Evolutionary conservation across 2,113 vertebrate genomes (phyloP).

Genomic region (Psephotus haematonotus): DNA sequence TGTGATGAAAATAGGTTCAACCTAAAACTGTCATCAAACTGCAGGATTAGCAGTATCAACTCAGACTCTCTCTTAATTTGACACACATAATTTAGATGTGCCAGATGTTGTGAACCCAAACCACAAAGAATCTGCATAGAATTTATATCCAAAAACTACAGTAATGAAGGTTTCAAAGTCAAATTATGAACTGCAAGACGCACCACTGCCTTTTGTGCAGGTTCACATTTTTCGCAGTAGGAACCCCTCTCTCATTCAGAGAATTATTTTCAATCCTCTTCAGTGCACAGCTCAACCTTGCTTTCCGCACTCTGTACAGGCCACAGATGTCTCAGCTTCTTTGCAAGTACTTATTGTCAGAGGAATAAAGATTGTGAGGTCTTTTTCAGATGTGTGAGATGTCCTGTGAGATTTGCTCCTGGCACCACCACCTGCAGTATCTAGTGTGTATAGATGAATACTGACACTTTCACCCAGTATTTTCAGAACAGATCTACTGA

Average conservation of each 20-base stretch:
- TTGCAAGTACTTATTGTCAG: background rate
- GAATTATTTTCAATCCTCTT: background rate
- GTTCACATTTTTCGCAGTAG: background rate
- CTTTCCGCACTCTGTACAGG: background rate
- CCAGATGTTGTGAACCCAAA: background rate
- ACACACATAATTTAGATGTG: background rate
- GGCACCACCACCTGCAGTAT: background rate
- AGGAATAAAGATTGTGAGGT: background rate
- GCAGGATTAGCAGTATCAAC: background rate
- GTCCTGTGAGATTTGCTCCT: background rate
- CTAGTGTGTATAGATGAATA: background rate
- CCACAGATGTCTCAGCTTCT: background rate
- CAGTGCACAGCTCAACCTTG: background rate
- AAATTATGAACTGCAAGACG: background rate
- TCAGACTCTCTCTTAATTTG: background rate
- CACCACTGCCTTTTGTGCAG: fast-evolving
- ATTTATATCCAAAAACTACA: background rate
- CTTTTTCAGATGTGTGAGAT: background rate
- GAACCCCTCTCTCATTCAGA: background rate
- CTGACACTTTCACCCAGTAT: background rate
- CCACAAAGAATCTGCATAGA: background rate
- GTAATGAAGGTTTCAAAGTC: background rate
- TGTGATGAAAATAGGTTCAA: background rate
- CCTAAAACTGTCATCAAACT: background rate
- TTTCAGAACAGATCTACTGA: background rate